Base-by-base conservation (phyloP, 1,140 invertebrate species). In the Eurosta solidaginis region DNA sequence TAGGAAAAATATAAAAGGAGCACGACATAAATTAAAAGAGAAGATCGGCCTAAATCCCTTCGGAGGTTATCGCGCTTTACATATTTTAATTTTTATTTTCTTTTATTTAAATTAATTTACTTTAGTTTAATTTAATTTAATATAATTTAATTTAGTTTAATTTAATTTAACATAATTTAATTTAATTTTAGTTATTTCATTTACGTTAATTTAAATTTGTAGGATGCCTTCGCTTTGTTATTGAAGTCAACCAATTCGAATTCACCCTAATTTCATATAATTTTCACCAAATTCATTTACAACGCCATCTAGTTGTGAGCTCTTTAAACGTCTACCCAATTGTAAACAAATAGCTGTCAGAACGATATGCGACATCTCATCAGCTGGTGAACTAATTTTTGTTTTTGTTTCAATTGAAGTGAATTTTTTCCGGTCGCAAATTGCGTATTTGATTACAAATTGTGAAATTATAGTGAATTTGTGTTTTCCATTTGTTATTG, bases 391-490 rank as follows among this genome's bases (percentile, higher is more conserved):
- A 68, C 59, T 33, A 40, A 40, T 36, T 68, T 40, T 36, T 33
- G 36, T 20, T 27, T 29, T 68, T 68, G 2, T 33, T n/a, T 17
- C 1, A 14, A 27, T 22, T 40, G 36, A 68, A 17, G 59, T 33
- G 29, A 22, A 68, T 10, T 40, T 68, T 68, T 68, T 17, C n/a
- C 33, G 33, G 59, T 33, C 33, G n/a, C 12, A 20, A 63, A 33
- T 68, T 40, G 40, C n/a, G 22, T 7, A 20, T 33, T 68, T 68
- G n/a, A 20, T 68, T 68, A 10, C 36, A 40, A 40, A n/a, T 33
- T 68, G 59, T 68, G 54, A 36, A 68, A 42, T 68, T 40, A 42
- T 7, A 40, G 59, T 68, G 33, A 68, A 68, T 22, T 68, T 68
- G 33, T 68, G 29, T 68, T 22, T 5, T 68, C n/a, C n/a, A n/a